phyloP scores from a whole-genome alignment of 1,140 invertebrate species.

The Grapholita molesta region DNA sequence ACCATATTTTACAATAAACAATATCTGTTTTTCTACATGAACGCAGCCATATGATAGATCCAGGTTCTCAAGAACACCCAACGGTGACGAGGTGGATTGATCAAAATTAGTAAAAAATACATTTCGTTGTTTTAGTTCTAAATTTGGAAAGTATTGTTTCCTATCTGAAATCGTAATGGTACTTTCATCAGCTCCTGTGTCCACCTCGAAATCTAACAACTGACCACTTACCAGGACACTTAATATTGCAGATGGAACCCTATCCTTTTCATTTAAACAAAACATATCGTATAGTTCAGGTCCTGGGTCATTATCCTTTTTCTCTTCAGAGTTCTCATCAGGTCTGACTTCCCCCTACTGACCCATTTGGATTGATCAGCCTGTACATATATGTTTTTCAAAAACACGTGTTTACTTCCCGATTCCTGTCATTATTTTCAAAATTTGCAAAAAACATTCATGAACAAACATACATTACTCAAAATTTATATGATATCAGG shows the following conservation, averaged over 20 bases:
- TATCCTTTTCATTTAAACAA: constrained; percentile 8
- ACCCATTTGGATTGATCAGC: too few relatives aligned
- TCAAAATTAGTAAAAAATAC: constrained; percentile 20
- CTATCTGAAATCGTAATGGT: constrained; percentile 13
- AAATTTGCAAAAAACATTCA: too few relatives aligned
- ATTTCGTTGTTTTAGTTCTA: constrained; percentile 11
- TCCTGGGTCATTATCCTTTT: not conserved
- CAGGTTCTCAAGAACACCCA: constrained; percentile 7
- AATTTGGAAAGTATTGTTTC: constrained; percentile 15
- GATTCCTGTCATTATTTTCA: too few relatives aligned
- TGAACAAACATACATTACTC: too few relatives aligned
- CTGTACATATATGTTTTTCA: too few relatives aligned
- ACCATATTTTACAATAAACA: too few relatives aligned
- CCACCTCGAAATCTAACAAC: constrained; percentile 1
- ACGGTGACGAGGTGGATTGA: constrained; percentile 10
- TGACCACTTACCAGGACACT: not conserved
- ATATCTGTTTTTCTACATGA: constrained; percentile 10
- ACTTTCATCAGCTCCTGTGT: too few relatives aligned
- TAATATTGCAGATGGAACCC: not conserved
- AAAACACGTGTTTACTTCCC: too few relatives aligned
- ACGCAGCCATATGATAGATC: not conserved
- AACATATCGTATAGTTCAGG: constrained; percentile 11
- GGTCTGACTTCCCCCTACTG: too few relatives aligned
- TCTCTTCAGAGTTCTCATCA: not conserved
- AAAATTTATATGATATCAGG: too few relatives aligned